Evolutionary conservation across 2,888 invertebrate genomes (phyloP).

Genomic region (Enchytraeus crypticus): DNA sequence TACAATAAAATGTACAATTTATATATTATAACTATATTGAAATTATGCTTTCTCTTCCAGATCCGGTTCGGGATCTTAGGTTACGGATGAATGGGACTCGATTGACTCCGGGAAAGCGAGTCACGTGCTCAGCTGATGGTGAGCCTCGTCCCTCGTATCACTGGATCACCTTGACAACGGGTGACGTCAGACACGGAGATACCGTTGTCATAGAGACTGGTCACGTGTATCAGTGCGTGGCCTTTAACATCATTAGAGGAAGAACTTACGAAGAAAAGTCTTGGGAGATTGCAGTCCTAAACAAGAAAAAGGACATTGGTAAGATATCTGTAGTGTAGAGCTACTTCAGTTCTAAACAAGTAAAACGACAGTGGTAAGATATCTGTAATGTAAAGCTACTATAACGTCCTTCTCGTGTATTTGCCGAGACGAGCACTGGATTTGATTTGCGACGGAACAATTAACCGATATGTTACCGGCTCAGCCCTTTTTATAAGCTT

Average conservation of each 20-base stretch:
- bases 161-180: not conserved
- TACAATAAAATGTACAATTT: not conserved
- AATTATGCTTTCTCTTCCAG: not conserved
- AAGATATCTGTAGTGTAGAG: not conserved
- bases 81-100: not conserved
- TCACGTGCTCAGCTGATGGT: not conserved
- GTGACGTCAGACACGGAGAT: not conserved
- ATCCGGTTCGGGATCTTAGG: not conserved
- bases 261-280: not conserved
- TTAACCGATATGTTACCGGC: too few species aligned
- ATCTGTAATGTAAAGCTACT: not conserved
- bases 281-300: not conserved
- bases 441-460: too few species aligned
- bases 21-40: not conserved
- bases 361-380: not conserved
- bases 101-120: not conserved
- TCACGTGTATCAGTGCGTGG: not conserved
- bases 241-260: not conserved
- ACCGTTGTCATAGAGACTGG: not conserved
- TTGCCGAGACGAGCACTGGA: too few species aligned
- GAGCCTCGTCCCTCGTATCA: not conserved
- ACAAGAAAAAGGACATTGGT: not conserved
- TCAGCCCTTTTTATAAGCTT: too few species aligned
- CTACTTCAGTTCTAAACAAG: not conserved
- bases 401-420: too few species aligned